phyloP scores from a whole-genome alignment of 2,797 vertebrate genomes.

The Sebastiscus albofasciatus region DNA sequence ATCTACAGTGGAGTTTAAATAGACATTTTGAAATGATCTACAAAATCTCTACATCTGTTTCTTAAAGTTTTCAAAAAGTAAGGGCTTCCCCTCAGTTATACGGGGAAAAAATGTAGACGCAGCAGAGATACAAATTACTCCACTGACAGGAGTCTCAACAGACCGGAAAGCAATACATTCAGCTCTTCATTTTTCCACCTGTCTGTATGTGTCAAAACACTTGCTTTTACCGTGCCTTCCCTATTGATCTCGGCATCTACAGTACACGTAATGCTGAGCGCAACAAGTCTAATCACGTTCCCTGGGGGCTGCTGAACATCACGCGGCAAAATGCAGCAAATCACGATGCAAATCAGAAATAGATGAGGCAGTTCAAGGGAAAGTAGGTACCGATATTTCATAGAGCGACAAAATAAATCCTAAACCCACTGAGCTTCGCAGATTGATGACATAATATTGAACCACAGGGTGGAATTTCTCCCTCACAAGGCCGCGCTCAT shows the following conservation, averaged over 20 bases:
- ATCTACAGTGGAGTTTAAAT: not conserved
- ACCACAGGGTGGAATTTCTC: conserved; percentile 7
- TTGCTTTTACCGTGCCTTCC: not conserved
- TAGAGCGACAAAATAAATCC: conserved; percentile 20
- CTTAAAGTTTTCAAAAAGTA: not conserved
- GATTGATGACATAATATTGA: conserved; percentile 25
- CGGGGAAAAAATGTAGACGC: not conserved
- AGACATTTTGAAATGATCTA: not conserved
- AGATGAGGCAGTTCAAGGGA: conserved; percentile 12
- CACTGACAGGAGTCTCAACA: not conserved
- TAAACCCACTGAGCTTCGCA: conserved; percentile 1
- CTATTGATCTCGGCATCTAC: not conserved
- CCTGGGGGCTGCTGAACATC: not conserved
- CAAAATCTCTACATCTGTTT: not conserved
- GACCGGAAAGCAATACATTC: not conserved
- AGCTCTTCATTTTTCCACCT: not conserved
- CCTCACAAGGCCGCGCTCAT: not conserved
- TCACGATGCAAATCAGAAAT: conserved; percentile 24
- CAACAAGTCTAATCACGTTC: not conserved
- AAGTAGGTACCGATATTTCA: conserved; percentile 26
- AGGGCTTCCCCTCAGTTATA: not conserved
- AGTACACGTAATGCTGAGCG: not conserved
- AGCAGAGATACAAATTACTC: not conserved
- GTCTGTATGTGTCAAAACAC: not conserved
- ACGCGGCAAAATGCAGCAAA: conserved; percentile 7